Evolutionary conservation across 37 sponge, comb jelly and placozoan species (phyloP).

Genomic region (Petrosia ficiformis): DNA sequence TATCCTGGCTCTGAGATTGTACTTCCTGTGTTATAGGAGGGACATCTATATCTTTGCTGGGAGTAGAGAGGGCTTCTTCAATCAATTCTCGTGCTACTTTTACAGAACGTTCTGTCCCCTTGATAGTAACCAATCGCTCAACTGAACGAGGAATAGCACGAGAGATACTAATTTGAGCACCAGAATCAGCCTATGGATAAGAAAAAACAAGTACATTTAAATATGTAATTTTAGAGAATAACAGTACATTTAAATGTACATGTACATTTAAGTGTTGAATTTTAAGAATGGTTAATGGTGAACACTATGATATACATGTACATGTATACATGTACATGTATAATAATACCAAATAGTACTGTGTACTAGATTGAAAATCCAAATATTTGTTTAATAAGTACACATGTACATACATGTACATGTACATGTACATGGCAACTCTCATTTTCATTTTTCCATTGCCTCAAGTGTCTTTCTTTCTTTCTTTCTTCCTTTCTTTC

Average conservation of each 20-base stretch:
- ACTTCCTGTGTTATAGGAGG: neutral
- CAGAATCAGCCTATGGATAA: constrained; percentile 45
- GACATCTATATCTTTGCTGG: constrained; percentile 40
- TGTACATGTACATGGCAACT: no score
- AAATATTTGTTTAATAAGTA: no score
- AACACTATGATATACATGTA: no score
- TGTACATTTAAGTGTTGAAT: no score
- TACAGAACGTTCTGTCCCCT: constrained; percentile 75
- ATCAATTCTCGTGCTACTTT: constrained; percentile 70
- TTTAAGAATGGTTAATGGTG: no score
- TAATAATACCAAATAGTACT: no score
- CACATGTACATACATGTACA: constrained; percentile 18
- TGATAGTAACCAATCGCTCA: constrained; percentile 84
- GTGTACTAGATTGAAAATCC: no score
- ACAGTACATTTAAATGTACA: neutral
- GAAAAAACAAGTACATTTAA: neutral
- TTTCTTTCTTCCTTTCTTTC: no score
- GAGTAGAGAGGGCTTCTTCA: constrained; percentile 69
- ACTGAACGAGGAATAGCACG: constrained; percentile 65
- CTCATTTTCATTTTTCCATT: no score
- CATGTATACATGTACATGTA: no score
- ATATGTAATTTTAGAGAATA: neutral
- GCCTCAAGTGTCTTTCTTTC: no score
- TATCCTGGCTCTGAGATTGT: neutral
- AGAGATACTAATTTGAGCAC: constrained; percentile 89